Base-by-base conservation (phyloP, 30 jellyfish, hydroid and myxozoan species). In the Sanderia malayensis region DNA sequence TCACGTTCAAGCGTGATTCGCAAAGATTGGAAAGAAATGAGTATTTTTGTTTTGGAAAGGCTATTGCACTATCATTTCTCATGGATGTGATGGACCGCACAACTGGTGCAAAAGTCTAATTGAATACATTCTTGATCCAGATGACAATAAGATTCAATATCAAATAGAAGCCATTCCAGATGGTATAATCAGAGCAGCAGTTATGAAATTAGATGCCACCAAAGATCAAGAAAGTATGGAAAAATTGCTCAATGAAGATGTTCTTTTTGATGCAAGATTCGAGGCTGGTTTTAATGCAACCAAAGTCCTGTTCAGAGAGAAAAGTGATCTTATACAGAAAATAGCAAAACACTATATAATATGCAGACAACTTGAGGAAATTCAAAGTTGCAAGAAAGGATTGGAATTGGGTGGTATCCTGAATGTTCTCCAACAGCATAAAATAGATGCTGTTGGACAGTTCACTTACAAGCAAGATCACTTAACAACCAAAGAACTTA, bases 1-100 rank as follows among this genome's bases (percentile, higher is more conserved):
- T 61, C 15, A 61, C 74, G 27, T 61, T 61, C 26, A 61, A 29
- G 59, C 52, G 22, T n/a, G 73, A 61, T 61, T 20, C 73, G 28
- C 73, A 61, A 9, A 9, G 21, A 26, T 26, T 61, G 46, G 73
- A 61, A 26, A 61, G 67, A 13, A 61, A 26, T 9, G 73, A 61
- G 52, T 61, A 13, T 61, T 4, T 21, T 13, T 13, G 49, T 61
- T 61, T 61, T 23, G 73, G 73, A 13, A 61, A 61, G 73, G 53
- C 52, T 11, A 61, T 61, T 61, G 73, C 73, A 13, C 73, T 61
- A 21, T 19, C 46, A 3, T 61, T 61, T 61, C 21, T 61, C 22
- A 61, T 61, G 73, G 73, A 20, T 61, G 73, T 61, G 73, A 61
- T 61, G 73, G 73, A 13, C 73, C 73, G 10, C 73, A 61, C 73